These are phyloP conservation scores for Brenthis hecate DNA, from an alignment of 2,888 invertebrate genomes.

Conservation along the genomic window DNA sequence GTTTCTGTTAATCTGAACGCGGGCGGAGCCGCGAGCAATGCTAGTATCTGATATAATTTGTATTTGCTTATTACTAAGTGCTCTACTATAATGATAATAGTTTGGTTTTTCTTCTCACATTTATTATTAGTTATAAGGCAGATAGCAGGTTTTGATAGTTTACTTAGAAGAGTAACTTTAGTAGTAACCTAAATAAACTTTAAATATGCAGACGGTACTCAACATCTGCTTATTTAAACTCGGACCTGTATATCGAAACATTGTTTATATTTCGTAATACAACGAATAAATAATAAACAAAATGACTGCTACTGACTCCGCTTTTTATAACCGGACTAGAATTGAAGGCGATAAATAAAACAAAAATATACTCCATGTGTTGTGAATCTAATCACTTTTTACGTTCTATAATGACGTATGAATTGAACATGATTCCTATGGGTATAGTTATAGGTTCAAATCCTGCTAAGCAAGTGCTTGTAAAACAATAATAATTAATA, in stretches of 20 bases:
- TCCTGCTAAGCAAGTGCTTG: too few relatives aligned
- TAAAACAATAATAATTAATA: too few relatives aligned
- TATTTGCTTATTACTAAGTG: too few relatives aligned
- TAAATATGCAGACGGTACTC: slow-evolving; percentile 51
- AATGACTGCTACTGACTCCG: slow-evolving; percentile 25
- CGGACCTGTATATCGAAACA: slow-evolving; percentile 67
- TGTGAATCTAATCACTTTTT: neutral
- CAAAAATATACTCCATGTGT: neutral
- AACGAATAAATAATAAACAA: slow-evolving; percentile 55
- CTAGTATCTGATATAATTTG: neutral
- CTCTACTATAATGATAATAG: too few relatives aligned
- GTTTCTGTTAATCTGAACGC: too few relatives aligned
- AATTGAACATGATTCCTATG: too few relatives aligned
- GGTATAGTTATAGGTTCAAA: too few relatives aligned
- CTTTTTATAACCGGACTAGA: slow-evolving; percentile 5
- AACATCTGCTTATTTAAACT: slow-evolving; percentile 63
- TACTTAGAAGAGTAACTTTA: too few relatives aligned
- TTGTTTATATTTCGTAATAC: slow-evolving; percentile 68
- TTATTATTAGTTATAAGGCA: too few relatives aligned
- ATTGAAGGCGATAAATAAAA: neutral
- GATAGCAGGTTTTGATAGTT: too few relatives aligned
- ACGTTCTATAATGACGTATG: neutral
- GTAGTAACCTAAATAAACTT: slow-evolving; percentile 17
- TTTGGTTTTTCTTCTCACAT: too few relatives aligned
- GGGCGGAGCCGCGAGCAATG: too few relatives aligned